These are phyloP conservation scores for Delichon dasypus DNA, from an alignment of 2,797 vertebrate genomes.

Conservation along the genomic window DNA sequence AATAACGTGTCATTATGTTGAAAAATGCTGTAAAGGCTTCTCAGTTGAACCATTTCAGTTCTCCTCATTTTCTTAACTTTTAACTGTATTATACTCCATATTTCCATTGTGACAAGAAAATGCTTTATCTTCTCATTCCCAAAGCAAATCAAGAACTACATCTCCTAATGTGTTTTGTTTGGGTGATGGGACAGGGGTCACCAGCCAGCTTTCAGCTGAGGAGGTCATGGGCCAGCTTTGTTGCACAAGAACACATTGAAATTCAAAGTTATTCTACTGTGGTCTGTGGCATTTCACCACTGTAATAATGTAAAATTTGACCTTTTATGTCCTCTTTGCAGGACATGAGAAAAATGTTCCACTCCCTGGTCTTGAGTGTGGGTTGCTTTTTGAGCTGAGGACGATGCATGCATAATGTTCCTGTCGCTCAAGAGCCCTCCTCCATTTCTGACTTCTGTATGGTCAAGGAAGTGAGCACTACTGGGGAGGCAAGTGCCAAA, in stretches of 20 bases:
- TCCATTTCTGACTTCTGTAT: neutral
- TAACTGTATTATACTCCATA: neutral
- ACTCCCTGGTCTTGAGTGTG: neutral
- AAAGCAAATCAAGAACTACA: neutral
- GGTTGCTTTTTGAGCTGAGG: neutral
- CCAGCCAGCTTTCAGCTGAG: neutral
- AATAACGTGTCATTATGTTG: neutral
- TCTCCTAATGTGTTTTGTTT: slow-evolving; percentile 26
- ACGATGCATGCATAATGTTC: neutral
- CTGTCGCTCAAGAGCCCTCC: neutral
- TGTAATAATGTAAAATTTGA: neutral
- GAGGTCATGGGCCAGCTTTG: neutral
- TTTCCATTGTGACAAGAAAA: neutral
- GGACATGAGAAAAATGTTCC: neutral
- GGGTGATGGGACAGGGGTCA: neutral
- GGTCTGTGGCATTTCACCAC: slow-evolving; percentile 19
- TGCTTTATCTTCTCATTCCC: slow-evolving; percentile 13
- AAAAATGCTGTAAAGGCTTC: slow-evolving; percentile 17
- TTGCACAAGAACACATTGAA: slow-evolving; percentile 25
- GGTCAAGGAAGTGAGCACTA: neutral
- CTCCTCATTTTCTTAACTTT: slow-evolving; percentile 34
- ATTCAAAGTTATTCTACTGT: neutral
- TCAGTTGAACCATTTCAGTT: neutral
- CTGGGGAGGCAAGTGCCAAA: neutral
- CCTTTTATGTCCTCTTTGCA: neutral